A percentile compares a stretch with the other conserved stretches of the same genome.
phyloP scores from a whole-genome alignment of 2,113 vertebrate species.

The Clarias batrachus region DNA sequence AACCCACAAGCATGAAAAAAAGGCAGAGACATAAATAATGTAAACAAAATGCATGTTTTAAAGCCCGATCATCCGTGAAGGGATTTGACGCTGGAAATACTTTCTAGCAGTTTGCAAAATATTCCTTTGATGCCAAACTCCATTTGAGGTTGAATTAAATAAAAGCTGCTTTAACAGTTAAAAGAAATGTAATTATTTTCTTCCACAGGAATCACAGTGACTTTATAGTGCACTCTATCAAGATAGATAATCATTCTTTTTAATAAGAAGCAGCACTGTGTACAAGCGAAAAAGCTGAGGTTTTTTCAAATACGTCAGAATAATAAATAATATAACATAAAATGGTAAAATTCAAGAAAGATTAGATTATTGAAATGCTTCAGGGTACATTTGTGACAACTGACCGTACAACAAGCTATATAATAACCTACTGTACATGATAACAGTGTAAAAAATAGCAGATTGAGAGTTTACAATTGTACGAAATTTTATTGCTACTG shows the following conservation, averaged over 20 bases:
- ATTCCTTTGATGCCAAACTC: conserved; percentile 1
- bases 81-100: conserved; percentile 23
- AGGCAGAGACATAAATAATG: conserved; percentile 66
- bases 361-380: background rate
- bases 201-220: background rate
- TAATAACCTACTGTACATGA: background rate
- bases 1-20: conserved; percentile 59
- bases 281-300: background rate
- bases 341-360: background rate
- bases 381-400: background rate
- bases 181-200: background rate
- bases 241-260: background rate
- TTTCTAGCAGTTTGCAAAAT: background rate
- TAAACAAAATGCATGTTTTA: conserved; percentile 61
- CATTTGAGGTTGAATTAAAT: background rate
- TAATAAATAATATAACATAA: background rate
- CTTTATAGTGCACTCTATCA: background rate
- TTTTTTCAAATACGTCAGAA: background rate
- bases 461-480: background rate
- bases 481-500: too few species aligned
- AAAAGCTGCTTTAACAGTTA: background rate
- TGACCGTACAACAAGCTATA: background rate
- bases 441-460: background rate
- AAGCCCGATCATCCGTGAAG: conserved; percentile 54
- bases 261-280: background rate